A percentile compares a stretch with the other conserved stretches of the same genome.
Conservation (phyloP, 2,113 vertebrate species). For the Poecilia latipinna region DNA sequence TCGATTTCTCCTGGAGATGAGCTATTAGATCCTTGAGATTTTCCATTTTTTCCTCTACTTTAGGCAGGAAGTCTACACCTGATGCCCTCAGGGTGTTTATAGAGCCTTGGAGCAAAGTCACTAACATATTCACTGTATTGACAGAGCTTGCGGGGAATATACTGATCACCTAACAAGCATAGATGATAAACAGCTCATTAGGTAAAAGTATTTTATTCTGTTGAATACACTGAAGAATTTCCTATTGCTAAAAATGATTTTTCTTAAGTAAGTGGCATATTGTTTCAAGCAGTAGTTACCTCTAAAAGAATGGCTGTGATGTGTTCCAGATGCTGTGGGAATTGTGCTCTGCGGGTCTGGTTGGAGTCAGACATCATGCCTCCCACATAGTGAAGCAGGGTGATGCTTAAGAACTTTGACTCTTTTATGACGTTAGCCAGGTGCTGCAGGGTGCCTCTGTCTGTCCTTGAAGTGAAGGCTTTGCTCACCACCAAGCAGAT, state of each 20-base stretch:
- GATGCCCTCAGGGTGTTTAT: constrained; percentile 82
- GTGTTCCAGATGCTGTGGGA: constrained; percentile 84
- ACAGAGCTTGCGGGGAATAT: constrained; percentile 88
- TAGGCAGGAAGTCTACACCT: constrained; percentile 80
- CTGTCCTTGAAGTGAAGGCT: constrained; percentile 82
- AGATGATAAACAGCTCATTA: not conserved
- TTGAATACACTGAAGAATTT: not conserved
- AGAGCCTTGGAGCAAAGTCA: constrained; percentile 81
- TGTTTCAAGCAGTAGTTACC: constrained; percentile 31
- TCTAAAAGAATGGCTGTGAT: constrained; percentile 86
- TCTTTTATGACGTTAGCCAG: constrained; percentile 85
- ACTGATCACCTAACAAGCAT: constrained; percentile 78
- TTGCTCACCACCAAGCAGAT: constrained; percentile 86
- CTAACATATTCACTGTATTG: constrained; percentile 80
- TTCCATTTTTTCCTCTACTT: constrained; percentile 80
- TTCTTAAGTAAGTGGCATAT: not conserved
- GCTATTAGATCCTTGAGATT: constrained; percentile 78
- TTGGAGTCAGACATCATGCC: constrained; percentile 81
- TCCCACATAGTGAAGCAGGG: constrained; percentile 83
- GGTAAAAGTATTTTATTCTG: not conserved
- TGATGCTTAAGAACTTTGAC: constrained; percentile 83
- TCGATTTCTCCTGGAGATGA: constrained; percentile 85
- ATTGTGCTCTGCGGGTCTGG: constrained; percentile 74
- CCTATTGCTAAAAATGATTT: not conserved
- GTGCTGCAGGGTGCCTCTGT: constrained; percentile 84